Evolutionary conservation across 2,888 invertebrate genomes (phyloP).

Genomic region (Glyphotaelius pellucidus): DNA sequence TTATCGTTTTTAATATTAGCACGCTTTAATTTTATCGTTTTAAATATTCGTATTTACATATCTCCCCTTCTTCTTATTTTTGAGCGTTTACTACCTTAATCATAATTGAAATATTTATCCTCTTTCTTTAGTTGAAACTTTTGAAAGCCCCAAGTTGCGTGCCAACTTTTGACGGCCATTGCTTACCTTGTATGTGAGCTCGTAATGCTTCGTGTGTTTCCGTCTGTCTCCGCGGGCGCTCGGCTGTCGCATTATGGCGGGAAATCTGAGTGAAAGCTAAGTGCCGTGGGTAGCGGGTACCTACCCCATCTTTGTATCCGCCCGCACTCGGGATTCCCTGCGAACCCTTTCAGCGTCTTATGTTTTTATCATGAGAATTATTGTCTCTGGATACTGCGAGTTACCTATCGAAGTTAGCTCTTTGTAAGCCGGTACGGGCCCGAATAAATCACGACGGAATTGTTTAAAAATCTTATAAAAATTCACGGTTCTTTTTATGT

Average conservation of each 20-base stretch:
- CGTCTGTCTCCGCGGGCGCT: slow-evolving; percentile 29
- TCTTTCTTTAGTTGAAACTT: not conserved
- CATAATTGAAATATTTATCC: not conserved
- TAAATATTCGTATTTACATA: too few species aligned
- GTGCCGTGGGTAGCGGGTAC: not conserved
- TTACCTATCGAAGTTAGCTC: not conserved
- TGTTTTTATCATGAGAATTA: slow-evolving; percentile 30
- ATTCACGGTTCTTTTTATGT: too few species aligned
- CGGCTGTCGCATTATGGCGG: slow-evolving; percentile 40
- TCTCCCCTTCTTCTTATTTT: too few species aligned
- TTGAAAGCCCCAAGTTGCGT: not conserved
- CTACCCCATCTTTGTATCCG: not conserved
- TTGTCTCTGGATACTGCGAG: not conserved
- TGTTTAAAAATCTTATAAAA: not conserved
- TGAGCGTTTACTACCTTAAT: too few species aligned
- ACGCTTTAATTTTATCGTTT: too few species aligned
- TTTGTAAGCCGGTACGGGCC: not conserved
- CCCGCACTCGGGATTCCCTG: not conserved
- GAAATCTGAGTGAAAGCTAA: slow-evolving; percentile 42
- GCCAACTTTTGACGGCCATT: not conserved
- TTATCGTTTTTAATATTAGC: too few species aligned
- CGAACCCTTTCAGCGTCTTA: slow-evolving; percentile 35
- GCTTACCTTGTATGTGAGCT: not conserved
- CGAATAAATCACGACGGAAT: not conserved
- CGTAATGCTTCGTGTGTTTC: not conserved